Base-by-base conservation (phyloP, 2,797 vertebrate genomes). In the Mormyrops attenuatus region DNA sequence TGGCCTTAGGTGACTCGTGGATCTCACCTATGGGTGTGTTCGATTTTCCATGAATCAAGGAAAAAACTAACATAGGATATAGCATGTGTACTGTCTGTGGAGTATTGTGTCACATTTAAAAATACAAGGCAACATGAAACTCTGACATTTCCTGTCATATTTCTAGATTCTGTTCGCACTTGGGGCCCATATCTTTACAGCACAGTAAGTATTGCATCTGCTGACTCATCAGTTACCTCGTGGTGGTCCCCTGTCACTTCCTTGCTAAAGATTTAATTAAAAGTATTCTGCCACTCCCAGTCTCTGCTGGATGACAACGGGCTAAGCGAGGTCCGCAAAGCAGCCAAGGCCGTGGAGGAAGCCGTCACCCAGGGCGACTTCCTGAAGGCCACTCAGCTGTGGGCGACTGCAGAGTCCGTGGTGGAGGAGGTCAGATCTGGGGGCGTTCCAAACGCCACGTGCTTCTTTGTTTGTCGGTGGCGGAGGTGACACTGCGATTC, bases 141-240 rank as follows among this genome's bases (percentile, higher is more conserved):
- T 22, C 41, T 82, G 77, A 82, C 8, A 15, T 7, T 57, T 49
- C 90, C 1, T 91, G 3, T 85, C 87, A 47, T 77, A 53, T 88
- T 88, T 89, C 34, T 93, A 99, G 98, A 99, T 94, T 99, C 98
- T 0, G 98, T 99, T 88, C 93, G 99, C 92, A 97, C 97, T 17
- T 99, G 98, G 98, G 98, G 97, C 0, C 97, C 97, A 0, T 99
- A 99, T 91, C 97, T 99, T 44, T 99, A 99, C 93, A 97, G 96
- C 69, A 97, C 96, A 55, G 98, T 99, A 92, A 98, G 98, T 97
- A 93, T 34, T 7, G 3, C 34, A 30, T 9, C 50, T 5, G 6
- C 15, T 53, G 9, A 55, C 5, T 50, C 3, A 17, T 73, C 50
- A 38, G 0, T 88, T 5, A 30, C 55, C 8, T 17, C 63, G 20